Conservation (phyloP, 2,797 vertebrate species). For the Gephyroberyx darwinii region DNA sequence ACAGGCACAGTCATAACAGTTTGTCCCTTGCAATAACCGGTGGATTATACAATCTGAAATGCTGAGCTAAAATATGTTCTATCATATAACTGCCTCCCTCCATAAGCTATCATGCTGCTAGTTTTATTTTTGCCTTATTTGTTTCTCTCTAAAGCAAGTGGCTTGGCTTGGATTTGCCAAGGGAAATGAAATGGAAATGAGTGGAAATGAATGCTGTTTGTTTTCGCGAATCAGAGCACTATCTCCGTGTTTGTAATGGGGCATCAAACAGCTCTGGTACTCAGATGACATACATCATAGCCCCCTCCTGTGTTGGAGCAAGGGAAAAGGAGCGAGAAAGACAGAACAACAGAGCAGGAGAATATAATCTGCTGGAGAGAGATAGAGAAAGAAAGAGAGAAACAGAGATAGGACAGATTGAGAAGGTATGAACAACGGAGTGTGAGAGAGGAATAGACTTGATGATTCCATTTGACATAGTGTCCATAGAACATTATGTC, state of each 20-base stretch:
- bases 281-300: constrained; percentile 46
- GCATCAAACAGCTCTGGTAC: constrained; percentile 38
- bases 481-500: background rate
- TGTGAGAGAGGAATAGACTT: background rate
- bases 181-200: constrained; percentile 62
- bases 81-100: constrained; percentile 39
- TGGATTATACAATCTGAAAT: constrained; percentile 36
- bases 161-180: constrained; percentile 33
- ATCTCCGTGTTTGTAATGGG: constrained; percentile 49
- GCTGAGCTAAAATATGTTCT: constrained; percentile 38
- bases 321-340: background rate
- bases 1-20: constrained; percentile 10
- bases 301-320: background rate
- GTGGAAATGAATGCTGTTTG: constrained; percentile 53
- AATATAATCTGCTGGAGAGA: background rate
- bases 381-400: constrained; percentile 14
- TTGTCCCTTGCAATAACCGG: constrained; percentile 25
- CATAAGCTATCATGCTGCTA: constrained; percentile 39
- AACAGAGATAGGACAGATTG: background rate
- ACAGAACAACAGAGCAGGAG: constrained; percentile 6
- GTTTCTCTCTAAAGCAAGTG: constrained; percentile 42
- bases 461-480: background rate
- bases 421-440: background rate
- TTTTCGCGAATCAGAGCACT: constrained; percentile 52
- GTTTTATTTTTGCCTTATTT: constrained; percentile 57